Evolutionary conservation across 2,797 vertebrate genomes (phyloP), one percentile per base, ranked within the genome.

Genomic region (Anguilla anguilla): DNA sequence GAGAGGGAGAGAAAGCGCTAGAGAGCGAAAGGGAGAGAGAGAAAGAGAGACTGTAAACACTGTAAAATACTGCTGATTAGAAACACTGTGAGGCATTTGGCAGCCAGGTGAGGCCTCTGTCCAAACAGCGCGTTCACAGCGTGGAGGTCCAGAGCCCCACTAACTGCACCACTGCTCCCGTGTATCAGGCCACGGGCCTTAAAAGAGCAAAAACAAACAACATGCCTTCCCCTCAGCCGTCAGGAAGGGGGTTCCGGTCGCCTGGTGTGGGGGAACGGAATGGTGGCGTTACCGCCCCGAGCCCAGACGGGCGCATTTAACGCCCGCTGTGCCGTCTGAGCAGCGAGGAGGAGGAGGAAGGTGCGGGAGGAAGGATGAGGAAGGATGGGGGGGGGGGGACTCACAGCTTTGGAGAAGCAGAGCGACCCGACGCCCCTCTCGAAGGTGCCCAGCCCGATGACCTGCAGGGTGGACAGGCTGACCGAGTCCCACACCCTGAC

Each of bases 401-500:
- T 98, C 95, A 99, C 98, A 89, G 97, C 97, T 97, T 99, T 99
- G 77, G 98, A 99, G 92, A 99, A 99, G 86, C 97, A 97, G 92
- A 99, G 93, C 35, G 97, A 99, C 49, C 98, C 98, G 0, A 99
- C 98, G 15, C 98, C 98, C 87, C 98, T 97, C 90, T 99, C 98
- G 9, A 99, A 99, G 5, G 97, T 99, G 79, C 98, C 98, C 25
- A 98, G 93, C 86, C 98, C 98, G 1, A 99, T 94, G 49, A 99
- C 93, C 92, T 99, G 98, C 92, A 97, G 95, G 0, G 98, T 99
- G 74, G 93, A 92, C 59, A 99, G 95, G 93, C 97, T 98, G 91
- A 99, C 97, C 0, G 98, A 99, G 95, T 99, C 98, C 98, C 98
- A 99, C 51, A 99, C 95, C 83, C 98, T 96, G 2, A 99, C 98